Evolutionary conservation across 2,113 vertebrate species (phyloP), one percentile per base, ranked within the genome.

Genomic region (Coracopsis vasa): DNA sequence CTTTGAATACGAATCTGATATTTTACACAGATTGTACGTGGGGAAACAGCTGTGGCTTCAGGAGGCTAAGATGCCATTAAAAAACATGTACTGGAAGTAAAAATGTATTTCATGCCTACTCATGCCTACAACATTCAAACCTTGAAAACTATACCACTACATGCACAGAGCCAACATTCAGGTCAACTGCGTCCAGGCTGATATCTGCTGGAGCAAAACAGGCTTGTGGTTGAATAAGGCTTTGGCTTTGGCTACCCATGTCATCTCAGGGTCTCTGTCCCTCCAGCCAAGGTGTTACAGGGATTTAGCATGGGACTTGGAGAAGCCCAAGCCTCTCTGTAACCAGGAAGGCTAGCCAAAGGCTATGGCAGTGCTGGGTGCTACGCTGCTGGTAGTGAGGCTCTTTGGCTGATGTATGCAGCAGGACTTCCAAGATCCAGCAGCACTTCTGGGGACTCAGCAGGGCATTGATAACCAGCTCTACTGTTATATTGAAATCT

Each of bases 381-480:
- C 60, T 37, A 11, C 29, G 19, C 18, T 71, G 35, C 47, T 51
- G 19, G 60, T 17, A 12, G 16, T 58, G 41, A 75, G 24, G 44
- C 35, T 93, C 19, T 1, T 6, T 86, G 66, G 28, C 29, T 44
- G 75, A 47, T 0, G 0, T 7, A 27, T 0, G 1, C 71, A 82
- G 19, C 0, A 1, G 20, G 23, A 48, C 3, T 45, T 41, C 41
- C 53, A 75, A 8, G 60, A 35, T 78, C 33, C 51, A 50, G 71
- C 3, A 3, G 28, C 29, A 7, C 25, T 88, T 73, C 19, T 53
- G 66, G 44, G 48, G 13, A 14, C 62, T 70, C 4, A 2, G 31
- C 35, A 80, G 42, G 23, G 13, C 31, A 42, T 42, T 7, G 3
- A 33, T 44, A 80, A n/a, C n/a, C 8, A 5, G 11, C 14, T 56